Base-by-base conservation (phyloP, 2,113 vertebrate genomes). In the Chamaetylas fuelleborni region DNA sequence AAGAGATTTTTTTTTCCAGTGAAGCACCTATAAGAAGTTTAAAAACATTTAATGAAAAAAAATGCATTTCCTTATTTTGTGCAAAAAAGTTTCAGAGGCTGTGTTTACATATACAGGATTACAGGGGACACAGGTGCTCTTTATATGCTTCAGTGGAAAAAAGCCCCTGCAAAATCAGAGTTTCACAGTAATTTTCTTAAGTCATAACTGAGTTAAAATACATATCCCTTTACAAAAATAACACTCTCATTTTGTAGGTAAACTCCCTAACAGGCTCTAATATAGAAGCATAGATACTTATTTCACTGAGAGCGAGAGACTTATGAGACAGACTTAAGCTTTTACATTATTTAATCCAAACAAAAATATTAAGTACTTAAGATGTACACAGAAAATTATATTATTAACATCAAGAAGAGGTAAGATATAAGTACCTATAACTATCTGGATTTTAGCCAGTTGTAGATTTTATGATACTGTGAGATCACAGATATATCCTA, bases 1-100 rank as follows among this genome's bases (percentile, higher is more conserved):
- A 58, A 66, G 47, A 73, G 57, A 98, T 50, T 23, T 71, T 81
- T 96, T 96, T 95, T 86, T 95, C 80, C 29, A 81, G 1, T 1
- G 38, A 4, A 40, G 4, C 6, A 81, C 62, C 97, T 98, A 12
- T 14, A 54, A 23, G 50, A 60, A 73, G 11, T 90, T 77, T 48
- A 45, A 69, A 58, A 80, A 54, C 7, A 29, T 4, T 16, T 66
- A 53, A n/a, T 31, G 3, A 40, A 42, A 42, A 42, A 86, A 86
- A 51, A n/a, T 6, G 0, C 3, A 12, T 29, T 93, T 61, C 12
- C 28, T 86, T 19, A 56, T 66, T 89, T 7, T 34, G 6, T 6
- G 15, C 1, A 36, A 82, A 6, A 76, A 25, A 23, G 13, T 45
- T 45, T 50, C 33, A 42, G 61, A 92, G 5, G 51, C 2, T 76